These are phyloP conservation scores for Vulpes lagopus DNA, from an alignment of 2,113 vertebrate genomes.

Conservation along the genomic window DNA sequence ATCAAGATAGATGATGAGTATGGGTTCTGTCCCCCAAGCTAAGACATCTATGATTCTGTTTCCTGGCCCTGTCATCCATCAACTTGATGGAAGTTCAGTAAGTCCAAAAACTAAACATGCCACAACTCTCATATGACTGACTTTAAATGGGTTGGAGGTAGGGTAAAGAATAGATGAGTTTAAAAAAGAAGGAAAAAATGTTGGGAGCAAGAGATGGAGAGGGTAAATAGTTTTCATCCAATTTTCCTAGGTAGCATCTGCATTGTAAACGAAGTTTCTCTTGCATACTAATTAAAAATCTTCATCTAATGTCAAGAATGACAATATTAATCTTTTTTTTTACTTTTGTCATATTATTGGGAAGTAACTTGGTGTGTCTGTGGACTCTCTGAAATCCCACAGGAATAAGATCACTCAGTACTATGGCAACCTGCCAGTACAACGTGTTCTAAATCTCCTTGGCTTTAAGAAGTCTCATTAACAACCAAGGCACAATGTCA, in stretches of 20 bases:
- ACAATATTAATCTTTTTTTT: conserved; percentile 82
- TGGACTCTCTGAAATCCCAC: conserved; percentile 83
- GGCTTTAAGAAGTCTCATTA: conserved; percentile 80
- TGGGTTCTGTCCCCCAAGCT: conserved; percentile 1
- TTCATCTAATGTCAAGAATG: conserved; percentile 75
- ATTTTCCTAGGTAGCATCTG: conserved; percentile 57
- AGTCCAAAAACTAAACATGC: conserved; percentile 57
- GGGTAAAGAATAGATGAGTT: neutral
- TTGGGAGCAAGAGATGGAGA: conserved; percentile 10
- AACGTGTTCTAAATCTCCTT: conserved; percentile 81
- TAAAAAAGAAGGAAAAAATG: neutral
- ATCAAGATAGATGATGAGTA: conserved; percentile 67
- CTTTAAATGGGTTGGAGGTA: conserved; percentile 33
- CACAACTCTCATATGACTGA: conserved; percentile 1
- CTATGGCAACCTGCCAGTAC: conserved; percentile 79
- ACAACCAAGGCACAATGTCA: conserved; percentile 67
- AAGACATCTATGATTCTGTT: conserved; percentile 27
- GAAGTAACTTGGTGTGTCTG: conserved; percentile 84
- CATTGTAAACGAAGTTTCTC: conserved; percentile 72
- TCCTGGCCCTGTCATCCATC: conserved; percentile 5
- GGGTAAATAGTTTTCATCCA: neutral
- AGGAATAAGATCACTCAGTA: conserved; percentile 82
- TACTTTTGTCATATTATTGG: conserved; percentile 80
- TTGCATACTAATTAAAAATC: conserved; percentile 76
- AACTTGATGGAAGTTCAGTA: conserved; percentile 46